These are phyloP conservation scores for Pollenia angustigena DNA, from an alignment of 2,888 invertebrate genomes.

Conservation along the genomic window DNA sequence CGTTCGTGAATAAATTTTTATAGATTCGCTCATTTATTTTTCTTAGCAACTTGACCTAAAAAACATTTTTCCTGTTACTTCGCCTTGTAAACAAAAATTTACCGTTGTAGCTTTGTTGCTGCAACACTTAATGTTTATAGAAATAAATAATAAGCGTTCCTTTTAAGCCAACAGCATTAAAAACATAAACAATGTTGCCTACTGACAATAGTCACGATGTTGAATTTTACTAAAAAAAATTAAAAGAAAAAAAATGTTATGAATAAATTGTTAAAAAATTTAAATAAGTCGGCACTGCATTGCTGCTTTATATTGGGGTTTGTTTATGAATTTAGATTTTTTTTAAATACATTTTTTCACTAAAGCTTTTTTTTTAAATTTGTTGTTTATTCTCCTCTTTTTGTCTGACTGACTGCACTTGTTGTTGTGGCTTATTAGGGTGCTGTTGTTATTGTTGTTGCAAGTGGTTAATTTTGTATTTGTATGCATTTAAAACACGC, in stretches of 20 bases:
- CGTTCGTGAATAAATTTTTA: slow-evolving; percentile 27
- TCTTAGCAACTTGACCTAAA: slow-evolving; percentile 83
- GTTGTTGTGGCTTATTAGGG: slow-evolving; percentile 78
- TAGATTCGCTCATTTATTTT: slow-evolving; percentile 48
- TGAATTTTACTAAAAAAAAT: slow-evolving; percentile 42
- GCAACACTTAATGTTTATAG: slow-evolving; percentile 31
- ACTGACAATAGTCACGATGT: slow-evolving; percentile 59
- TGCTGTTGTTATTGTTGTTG: slow-evolving; percentile 34
- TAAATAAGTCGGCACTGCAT: slow-evolving; percentile 42
- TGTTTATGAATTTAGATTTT: slow-evolving; percentile 64
- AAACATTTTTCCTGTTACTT: slow-evolving; percentile 84
- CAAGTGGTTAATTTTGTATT: slow-evolving; percentile 22
- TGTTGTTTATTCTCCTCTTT: slow-evolving; percentile 28
- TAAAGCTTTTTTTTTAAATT: slow-evolving; percentile 16
- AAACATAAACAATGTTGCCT: slow-evolving; percentile 58
- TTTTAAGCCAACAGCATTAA: background rate
- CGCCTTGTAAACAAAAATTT: slow-evolving; percentile 77
- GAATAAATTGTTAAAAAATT: slow-evolving; percentile 61
- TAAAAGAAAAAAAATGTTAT: slow-evolving; percentile 35
- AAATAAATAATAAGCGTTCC: background rate
- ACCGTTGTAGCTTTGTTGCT: slow-evolving; percentile 76
- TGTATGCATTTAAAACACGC: slow-evolving; percentile 63
- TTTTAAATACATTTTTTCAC: slow-evolving; percentile 24
- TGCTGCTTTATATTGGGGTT: slow-evolving; percentile 38
- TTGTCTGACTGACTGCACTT: slow-evolving; percentile 73